These are phyloP conservation scores for Calephelis virginiensis DNA, from an alignment of 1,140 invertebrate species.

Conservation along the genomic window DNA sequence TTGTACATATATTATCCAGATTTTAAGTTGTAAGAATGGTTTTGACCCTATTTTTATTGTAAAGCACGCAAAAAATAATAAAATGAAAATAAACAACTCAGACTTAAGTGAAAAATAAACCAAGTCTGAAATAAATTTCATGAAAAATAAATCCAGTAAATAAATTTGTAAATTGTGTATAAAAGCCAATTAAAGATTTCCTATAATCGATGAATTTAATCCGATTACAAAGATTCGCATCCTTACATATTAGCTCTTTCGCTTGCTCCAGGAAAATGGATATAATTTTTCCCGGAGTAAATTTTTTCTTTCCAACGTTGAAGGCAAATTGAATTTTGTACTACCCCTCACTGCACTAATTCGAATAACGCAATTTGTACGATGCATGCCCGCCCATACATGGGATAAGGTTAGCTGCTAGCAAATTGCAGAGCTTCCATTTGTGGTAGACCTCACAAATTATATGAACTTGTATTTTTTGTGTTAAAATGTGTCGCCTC, in stretches of 20 bases:
- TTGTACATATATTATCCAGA: no score
- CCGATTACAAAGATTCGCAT: constrained; percentile 54
- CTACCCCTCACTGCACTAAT: constrained; percentile 68
- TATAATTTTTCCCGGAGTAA: constrained; percentile 64
- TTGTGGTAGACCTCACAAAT: not conserved
- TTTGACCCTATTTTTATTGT: no score
- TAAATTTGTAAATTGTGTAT: not conserved
- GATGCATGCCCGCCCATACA: constrained; percentile 41
- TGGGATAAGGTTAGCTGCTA: constrained; percentile 4
- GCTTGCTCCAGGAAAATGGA: constrained; percentile 55
- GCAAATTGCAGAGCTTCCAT: constrained; percentile 2
- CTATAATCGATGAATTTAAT: constrained; percentile 57
- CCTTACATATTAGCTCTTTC: constrained; percentile 46
- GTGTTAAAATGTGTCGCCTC: no score
- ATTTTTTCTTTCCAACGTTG: constrained; percentile 29
- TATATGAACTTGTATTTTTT: no score
- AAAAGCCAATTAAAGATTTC: constrained; percentile 26
- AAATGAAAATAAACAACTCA: no score
- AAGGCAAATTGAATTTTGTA: constrained; percentile 71
- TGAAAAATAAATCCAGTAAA: not conserved
- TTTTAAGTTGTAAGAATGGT: no score
- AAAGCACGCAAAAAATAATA: no score
- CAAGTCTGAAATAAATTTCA: no score
- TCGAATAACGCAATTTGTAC: constrained; percentile 67
- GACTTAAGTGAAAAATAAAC: no score